Evolutionary conservation across 2,797 vertebrate genomes (phyloP).

Genomic region (Enoplosus armatus): DNA sequence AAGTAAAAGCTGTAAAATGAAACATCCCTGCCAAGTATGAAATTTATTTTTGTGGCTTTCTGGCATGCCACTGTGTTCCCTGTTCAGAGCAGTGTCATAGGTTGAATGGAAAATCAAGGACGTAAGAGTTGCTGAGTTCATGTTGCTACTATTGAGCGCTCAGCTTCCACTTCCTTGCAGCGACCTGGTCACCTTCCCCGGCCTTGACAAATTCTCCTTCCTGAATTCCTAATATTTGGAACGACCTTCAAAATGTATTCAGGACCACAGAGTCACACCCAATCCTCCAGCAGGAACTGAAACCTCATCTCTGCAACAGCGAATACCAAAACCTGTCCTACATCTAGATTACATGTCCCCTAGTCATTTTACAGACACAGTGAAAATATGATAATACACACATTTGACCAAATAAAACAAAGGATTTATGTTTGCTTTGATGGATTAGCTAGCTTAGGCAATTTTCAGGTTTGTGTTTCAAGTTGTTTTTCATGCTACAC

Average conservation of each 20-base stretch:
- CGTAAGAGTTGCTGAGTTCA: constrained; percentile 61
- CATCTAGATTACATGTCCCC: background rate
- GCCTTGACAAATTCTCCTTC: constrained; percentile 37
- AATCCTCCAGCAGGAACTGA: constrained; percentile 39
- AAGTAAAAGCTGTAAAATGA: constrained; percentile 47
- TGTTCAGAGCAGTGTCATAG: constrained; percentile 38
- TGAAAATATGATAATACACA: background rate
- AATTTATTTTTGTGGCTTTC: constrained; percentile 63
- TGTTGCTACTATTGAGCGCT: constrained; percentile 37
- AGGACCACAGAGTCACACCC: constrained; percentile 29
- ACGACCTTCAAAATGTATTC: constrained; percentile 40
- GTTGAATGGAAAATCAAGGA: constrained; percentile 52
- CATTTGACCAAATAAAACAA: background rate
- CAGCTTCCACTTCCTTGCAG: constrained; percentile 46
- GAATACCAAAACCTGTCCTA: constrained; percentile 6
- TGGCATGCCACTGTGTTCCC: constrained; percentile 33
- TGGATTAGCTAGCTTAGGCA: background rate
- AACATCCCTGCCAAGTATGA: constrained; percentile 42
- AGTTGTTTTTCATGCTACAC: background rate
- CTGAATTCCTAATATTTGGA: constrained; percentile 37
- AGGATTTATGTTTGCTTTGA: background rate
- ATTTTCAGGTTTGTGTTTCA: background rate
- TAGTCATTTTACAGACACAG: background rate
- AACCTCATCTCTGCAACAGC: constrained; percentile 15
- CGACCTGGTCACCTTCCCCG: constrained; percentile 48